Conservation (phyloP, 1,140 invertebrate species). For the Nymphalis io region DNA sequence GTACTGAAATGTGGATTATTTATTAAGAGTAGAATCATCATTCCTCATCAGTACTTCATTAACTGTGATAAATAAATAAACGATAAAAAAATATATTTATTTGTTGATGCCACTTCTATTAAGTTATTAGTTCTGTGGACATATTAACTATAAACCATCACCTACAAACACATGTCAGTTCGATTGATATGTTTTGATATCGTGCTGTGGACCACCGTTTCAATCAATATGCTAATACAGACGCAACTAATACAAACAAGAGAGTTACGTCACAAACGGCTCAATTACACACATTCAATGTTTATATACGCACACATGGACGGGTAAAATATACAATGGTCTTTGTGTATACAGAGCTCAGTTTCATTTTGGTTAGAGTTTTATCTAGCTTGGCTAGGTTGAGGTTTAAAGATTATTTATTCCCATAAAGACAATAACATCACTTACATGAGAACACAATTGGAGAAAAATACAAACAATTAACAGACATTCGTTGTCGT, state of each 20-base stretch:
- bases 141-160: constrained; percentile 5
- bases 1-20: no score
- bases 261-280: constrained; percentile 11
- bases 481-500: no score
- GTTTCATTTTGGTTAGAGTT: not conserved
- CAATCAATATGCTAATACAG: constrained; percentile 38
- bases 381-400: no score
- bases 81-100: not conserved
- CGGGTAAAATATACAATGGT: not conserved
- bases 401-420: no score
- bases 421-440: no score
- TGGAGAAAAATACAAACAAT: no score
- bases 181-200: constrained; percentile 37
- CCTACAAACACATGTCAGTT: constrained; percentile 12
- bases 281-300: not conserved
- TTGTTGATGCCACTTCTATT: not conserved
- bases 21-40: no score
- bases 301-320: not conserved
- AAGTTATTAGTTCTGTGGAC: not conserved
- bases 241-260: constrained; percentile 12
- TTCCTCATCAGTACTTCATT: no score
- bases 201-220: constrained; percentile 15
- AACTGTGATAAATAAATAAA: no score
- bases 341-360: not conserved
- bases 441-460: no score